Percentiles rank a stretch among this genome's conserved stretches.
phyloP scores from a whole-genome alignment of 30 jellyfish, hydroid and myxozoan species.

The Aurelia aurita complex sp. Pacific region DNA sequence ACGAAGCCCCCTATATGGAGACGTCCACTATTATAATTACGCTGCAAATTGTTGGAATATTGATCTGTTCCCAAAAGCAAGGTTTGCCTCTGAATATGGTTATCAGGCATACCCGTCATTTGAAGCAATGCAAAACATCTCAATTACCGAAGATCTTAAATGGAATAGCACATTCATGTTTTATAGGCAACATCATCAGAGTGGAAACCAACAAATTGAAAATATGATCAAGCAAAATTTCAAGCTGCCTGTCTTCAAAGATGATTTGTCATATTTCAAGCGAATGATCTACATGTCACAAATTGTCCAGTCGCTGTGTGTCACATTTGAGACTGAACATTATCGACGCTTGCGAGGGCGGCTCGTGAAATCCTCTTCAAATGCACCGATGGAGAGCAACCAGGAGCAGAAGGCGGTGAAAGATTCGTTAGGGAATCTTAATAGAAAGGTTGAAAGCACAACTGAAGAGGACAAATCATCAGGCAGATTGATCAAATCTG shows the following conservation, averaged over 20 bases:
- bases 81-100: slow-evolving; percentile 95
- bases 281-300: slow-evolving; percentile 84
- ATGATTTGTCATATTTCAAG: slow-evolving; percentile 19
- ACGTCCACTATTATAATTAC: slow-evolving; percentile 86
- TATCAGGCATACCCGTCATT: slow-evolving; percentile 90
- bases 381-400: no score
- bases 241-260: slow-evolving; percentile 43
- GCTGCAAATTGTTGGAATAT: slow-evolving; percentile 73
- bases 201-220: slow-evolving; percentile 78
- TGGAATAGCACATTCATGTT: slow-evolving; percentile 88
- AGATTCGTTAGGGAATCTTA: no score
- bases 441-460: no score
- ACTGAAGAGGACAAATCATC: no score
- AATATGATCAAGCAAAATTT: slow-evolving; percentile 67
- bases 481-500: no score
- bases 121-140: slow-evolving; percentile 35
- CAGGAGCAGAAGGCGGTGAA: no score
- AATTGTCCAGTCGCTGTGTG: slow-evolving; percentile 84
- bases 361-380: slow-evolving; percentile 17
- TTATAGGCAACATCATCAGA: slow-evolving; percentile 88
- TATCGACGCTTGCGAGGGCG: slow-evolving; percentile 79
- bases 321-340: slow-evolving; percentile 86
- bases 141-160: slow-evolving; percentile 37
- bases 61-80: slow-evolving; percentile 76
- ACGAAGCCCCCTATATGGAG: slow-evolving; percentile 79